phyloP scores from a whole-genome alignment of 2,888 invertebrate species.

The Hybos culiciformis region DNA sequence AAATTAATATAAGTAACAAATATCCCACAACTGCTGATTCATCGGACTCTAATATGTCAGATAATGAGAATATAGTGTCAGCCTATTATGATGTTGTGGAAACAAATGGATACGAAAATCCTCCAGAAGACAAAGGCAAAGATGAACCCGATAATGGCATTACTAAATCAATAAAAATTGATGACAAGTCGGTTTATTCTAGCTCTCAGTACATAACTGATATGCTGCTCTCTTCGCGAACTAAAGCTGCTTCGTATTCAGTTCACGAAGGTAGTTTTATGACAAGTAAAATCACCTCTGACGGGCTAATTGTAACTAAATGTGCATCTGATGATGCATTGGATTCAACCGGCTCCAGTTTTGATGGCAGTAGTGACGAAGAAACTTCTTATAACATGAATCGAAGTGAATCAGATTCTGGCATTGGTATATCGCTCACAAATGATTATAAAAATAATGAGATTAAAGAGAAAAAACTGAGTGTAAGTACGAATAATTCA shows the following conservation, averaged over 20 bases:
- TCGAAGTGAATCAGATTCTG: constrained; percentile 35
- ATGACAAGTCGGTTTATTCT: constrained; percentile 20
- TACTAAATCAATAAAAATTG: constrained; percentile 6
- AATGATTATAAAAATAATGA: constrained; percentile 26
- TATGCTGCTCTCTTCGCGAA: constrained; percentile 33
- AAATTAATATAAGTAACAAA: constrained; percentile 47
- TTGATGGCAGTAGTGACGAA: constrained; percentile 35
- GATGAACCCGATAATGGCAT: constrained; percentile 14
- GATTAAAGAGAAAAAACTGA: constrained; percentile 26
- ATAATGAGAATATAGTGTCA: constrained; percentile 38
- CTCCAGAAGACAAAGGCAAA: constrained; percentile 27
- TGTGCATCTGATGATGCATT: constrained; percentile 34
- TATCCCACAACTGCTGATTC: constrained; percentile 35
- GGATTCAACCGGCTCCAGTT: constrained; percentile 35
- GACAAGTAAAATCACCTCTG: constrained; percentile 36
- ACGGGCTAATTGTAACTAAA: constrained; percentile 35
- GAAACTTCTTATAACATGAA: constrained; percentile 34
- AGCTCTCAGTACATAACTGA: constrained; percentile 35
- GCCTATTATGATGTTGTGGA: constrained; percentile 36
- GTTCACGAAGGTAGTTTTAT: constrained; percentile 35
- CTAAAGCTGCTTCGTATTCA: constrained; percentile 32
- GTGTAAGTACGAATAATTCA: constrained; percentile 30
- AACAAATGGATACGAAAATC: constrained; percentile 28
- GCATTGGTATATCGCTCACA: constrained; percentile 35
- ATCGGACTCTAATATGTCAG: constrained; percentile 46